A percentile compares a stretch with the other conserved stretches of the same genome.
Conservation (phyloP, 1,140 invertebrate genomes). For the Lordiphosa clarofinis region DNA sequence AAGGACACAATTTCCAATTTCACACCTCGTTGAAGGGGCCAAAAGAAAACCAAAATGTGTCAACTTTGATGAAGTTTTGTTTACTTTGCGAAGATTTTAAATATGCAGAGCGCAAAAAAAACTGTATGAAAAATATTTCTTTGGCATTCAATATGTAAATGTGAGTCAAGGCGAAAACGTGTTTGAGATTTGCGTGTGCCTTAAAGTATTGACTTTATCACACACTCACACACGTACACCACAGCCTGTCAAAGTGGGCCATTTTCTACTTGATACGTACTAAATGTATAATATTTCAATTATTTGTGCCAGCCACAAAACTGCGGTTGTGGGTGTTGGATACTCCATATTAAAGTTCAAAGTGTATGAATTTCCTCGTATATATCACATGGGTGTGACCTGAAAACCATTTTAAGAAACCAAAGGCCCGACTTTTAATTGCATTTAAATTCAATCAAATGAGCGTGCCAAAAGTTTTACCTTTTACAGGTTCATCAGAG, state of each 20-base stretch:
- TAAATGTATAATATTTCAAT: slow-evolving; percentile 42
- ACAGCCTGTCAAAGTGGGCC: slow-evolving; percentile 20
- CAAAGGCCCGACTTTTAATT: slow-evolving; percentile 38
- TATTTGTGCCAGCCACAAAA: slow-evolving; percentile 22
- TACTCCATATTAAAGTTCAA: slow-evolving; percentile 30
- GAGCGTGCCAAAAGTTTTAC: slow-evolving; percentile 65
- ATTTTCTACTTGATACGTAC: slow-evolving; percentile 8
- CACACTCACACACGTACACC: slow-evolving; percentile 1
- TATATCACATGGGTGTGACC: slow-evolving; percentile 40
- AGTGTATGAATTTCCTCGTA: neutral
- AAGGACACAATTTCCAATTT: slow-evolving; percentile 61
- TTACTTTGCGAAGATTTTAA: slow-evolving; percentile 39
- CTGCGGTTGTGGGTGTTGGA: slow-evolving; percentile 2
- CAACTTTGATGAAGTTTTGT: slow-evolving; percentile 36
- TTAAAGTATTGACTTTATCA: slow-evolving; percentile 39
- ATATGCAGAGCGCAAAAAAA: slow-evolving; percentile 41
- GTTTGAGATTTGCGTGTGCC: slow-evolving; percentile 13
- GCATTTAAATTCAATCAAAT: slow-evolving; percentile 72
- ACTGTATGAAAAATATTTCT: slow-evolving; percentile 47
- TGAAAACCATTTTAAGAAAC: slow-evolving; percentile 23
- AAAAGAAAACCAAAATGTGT: slow-evolving; percentile 37
- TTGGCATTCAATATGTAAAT: slow-evolving; percentile 64
- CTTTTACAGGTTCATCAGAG: slow-evolving; percentile 50
- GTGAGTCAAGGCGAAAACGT: slow-evolving; percentile 14
- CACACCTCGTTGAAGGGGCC: slow-evolving; percentile 63